A percentile compares a stretch with the other conserved stretches of the same genome.
Evolutionary conservation across 2,797 vertebrate species (phyloP).

Genomic region (Anabacerthia variegaticeps): DNA sequence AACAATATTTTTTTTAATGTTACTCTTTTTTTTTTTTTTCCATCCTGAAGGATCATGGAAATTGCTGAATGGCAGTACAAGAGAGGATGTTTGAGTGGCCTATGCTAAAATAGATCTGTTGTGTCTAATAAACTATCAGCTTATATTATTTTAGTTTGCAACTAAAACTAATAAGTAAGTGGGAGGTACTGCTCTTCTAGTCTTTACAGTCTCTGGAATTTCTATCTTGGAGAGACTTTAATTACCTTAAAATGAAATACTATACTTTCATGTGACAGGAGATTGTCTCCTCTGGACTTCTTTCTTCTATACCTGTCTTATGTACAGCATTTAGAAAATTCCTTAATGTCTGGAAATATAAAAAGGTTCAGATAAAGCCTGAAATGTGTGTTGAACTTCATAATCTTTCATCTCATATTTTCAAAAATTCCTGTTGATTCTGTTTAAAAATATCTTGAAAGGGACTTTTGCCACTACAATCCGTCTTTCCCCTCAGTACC

Average conservation of each 20-base stretch:
- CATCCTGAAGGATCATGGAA: rapidly evolving
- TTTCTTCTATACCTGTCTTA: neutral
- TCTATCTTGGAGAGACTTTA: neutral
- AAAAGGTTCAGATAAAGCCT: neutral
- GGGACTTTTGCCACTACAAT: neutral
- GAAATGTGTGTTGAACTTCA: neutral
- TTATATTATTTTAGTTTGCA: neutral
- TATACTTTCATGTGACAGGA: neutral
- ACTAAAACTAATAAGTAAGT: neutral
- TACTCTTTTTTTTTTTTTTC: neutral
- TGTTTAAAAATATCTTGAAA: neutral
- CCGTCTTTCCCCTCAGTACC: neutral
- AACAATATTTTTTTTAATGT: neutral
- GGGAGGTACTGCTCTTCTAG: neutral
- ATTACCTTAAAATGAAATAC: neutral
- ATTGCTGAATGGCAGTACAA: neutral
- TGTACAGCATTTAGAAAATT: neutral
- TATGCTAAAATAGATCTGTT: neutral
- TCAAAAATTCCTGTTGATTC: neutral
- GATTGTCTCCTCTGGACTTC: neutral
- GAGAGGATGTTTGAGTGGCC: neutral
- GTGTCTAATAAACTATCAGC: neutral
- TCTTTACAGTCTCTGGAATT: neutral
- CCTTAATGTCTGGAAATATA: neutral
- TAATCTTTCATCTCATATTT: neutral